A percentile compares a stretch with the other conserved stretches of the same genome.
These are phyloP conservation scores for Halcyon chelicuti DNA, from an alignment of 2,797 vertebrate species.

Conservation along the genomic window DNA sequence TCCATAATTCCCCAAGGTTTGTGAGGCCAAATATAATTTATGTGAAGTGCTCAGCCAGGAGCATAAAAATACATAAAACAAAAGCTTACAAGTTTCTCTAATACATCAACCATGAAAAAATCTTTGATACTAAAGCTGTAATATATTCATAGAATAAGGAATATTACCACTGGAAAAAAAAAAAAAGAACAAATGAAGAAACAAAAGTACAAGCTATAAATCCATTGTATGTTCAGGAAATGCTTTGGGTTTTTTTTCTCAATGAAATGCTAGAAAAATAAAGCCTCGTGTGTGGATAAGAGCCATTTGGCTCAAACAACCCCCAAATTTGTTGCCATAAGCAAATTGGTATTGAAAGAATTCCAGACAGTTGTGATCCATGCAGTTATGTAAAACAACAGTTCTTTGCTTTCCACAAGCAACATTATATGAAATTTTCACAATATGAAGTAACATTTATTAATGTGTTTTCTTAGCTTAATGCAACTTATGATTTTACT, in stretches of 20 bases:
- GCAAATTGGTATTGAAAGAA: background rate
- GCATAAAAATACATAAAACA: background rate
- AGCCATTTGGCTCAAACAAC: constrained; percentile 23
- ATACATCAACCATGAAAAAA: background rate
- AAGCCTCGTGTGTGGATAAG: background rate
- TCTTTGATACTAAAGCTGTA: background rate
- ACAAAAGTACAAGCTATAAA: background rate
- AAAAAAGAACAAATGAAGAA: background rate
- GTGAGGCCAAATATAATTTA: background rate
- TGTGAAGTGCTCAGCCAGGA: background rate
- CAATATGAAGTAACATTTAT: background rate
- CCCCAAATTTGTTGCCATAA: background rate
- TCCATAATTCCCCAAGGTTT: background rate
- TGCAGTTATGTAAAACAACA: background rate
- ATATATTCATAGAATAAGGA: background rate
- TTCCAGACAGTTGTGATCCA: background rate
- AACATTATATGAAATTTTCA: background rate
- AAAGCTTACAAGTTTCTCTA: background rate
- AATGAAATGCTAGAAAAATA: background rate
- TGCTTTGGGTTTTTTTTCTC: background rate
- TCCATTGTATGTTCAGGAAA: background rate
- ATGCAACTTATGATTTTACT: background rate
- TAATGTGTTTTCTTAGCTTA: background rate
- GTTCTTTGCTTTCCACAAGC: background rate
- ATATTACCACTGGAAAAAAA: background rate